Evolutionary conservation across 2,888 invertebrate genomes (phyloP), one percentile per base, ranked within the genome.

Genomic region (Cryptus viduatorius): DNA sequence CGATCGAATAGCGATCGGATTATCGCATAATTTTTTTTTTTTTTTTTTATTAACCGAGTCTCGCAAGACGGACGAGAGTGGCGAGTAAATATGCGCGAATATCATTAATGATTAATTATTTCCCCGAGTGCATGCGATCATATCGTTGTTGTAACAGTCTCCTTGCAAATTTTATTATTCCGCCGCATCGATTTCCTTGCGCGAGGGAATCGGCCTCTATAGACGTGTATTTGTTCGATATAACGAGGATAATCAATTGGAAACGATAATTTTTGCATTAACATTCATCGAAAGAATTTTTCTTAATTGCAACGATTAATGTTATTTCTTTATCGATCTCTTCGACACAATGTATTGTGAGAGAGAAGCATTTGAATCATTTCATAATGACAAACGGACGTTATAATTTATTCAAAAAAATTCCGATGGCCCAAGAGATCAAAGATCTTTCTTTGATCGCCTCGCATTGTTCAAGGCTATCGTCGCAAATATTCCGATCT

Each of bases 31-130:
- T 10, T 24, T 19, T 19, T 50, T 16, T 19, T 16, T 19, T 24
- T 24, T 19, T 53, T 24, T 19, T 24, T 24, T 19, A n/a, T 53
- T 16, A 16, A 16, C 16, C 7, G n/a, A n/a, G n/a, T 3, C 19
- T 53, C 53, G 8, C 7, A 50, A n/a, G 50, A 16, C 10, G 19
- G 16, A 7, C 56, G 56, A 16, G 24, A 24, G 7, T 12, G 24
- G 24, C 16, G 56, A 56, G 24, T 24, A 19, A 12, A 56, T 56
- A 19, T 10, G 24, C 56, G 56, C 19, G 8, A 42, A 37, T 37
- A 37, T 37, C 31, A 19, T 65, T 65, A 37, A 65, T 65, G 16
- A 72, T 59, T 24, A 72, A 59, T 72, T 72, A 59, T n/a, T 59
- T n/a, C 29, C 44, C 24, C 72, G 59, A 8, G 7, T 59, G 59